phyloP scores from a whole-genome alignment of 2,888 invertebrate species.

The Dryobota labecula region DNA sequence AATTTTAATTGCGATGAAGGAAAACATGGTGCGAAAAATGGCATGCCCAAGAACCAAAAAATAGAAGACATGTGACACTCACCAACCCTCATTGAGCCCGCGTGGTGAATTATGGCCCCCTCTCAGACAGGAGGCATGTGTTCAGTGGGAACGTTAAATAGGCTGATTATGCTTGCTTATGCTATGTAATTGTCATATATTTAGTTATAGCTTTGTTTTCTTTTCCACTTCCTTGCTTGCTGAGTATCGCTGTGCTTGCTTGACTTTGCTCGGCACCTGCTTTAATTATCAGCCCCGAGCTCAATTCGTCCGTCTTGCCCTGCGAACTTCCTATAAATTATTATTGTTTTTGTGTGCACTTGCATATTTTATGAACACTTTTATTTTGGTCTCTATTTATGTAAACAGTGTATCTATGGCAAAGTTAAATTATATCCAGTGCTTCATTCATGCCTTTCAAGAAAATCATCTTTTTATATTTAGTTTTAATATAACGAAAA shows the following conservation, averaged over 20 bases:
- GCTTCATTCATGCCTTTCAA: not conserved
- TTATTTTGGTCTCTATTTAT: not conserved
- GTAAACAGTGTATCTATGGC: not conserved
- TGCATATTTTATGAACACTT: not conserved
- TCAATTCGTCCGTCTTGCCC: not conserved
- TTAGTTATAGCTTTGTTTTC: not conserved
- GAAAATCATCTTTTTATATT: not conserved
- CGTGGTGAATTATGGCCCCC: not conserved
- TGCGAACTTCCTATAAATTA: constrained; percentile 8
- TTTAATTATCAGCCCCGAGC: not conserved
- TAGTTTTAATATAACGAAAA: not conserved
- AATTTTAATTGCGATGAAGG: not conserved
- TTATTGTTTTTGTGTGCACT: not conserved
- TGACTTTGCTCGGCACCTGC: not conserved
- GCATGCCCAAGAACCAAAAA: not conserved
- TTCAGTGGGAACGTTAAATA: not conserved
- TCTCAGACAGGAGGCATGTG: too few species aligned
- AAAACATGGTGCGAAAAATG: too few species aligned
- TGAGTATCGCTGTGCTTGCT: not conserved
- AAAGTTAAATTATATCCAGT: constrained; percentile 1
- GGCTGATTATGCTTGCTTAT: not conserved
- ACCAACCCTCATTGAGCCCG: not conserved
- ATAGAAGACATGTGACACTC: too few species aligned
- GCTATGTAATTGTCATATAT: not conserved
- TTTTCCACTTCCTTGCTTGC: not conserved